These are phyloP conservation scores for Brachyhypopomus occidentalis DNA, from an alignment of 2,113 vertebrate genomes.

Conservation along the genomic window DNA sequence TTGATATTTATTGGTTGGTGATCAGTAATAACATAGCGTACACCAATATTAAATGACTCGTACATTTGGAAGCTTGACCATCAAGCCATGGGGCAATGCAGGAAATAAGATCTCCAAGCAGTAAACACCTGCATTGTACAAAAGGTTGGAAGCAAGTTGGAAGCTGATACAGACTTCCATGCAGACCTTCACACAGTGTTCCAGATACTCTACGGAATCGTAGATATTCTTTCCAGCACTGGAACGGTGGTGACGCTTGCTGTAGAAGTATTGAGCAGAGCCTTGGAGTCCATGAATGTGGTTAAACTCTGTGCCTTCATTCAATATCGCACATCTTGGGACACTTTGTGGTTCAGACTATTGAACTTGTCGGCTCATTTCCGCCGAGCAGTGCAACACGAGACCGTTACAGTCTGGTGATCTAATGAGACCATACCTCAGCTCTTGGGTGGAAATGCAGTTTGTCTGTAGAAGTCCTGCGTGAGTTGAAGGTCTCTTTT, in stretches of 20 bases:
- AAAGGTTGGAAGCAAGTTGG: background rate
- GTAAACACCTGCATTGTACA: background rate
- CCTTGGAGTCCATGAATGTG: constrained; percentile 39
- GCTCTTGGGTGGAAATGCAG: background rate
- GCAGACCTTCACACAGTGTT: constrained; percentile 12
- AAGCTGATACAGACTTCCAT: constrained; percentile 5
- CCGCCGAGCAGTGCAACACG: background rate
- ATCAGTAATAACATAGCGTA: background rate
- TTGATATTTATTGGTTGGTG: too few species aligned
- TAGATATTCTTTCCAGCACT: constrained; percentile 16
- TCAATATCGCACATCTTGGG: background rate
- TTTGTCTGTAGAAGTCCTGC: background rate
- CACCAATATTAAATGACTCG: background rate
- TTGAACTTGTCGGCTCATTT: constrained; percentile 1
- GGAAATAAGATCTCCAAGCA: background rate
- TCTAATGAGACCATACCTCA: background rate
- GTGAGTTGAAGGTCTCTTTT: background rate
- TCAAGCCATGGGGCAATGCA: background rate
- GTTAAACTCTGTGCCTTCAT: background rate
- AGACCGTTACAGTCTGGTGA: background rate
- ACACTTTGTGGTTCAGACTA: constrained; percentile 15
- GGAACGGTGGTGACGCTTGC: constrained; percentile 20
- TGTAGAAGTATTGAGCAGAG: constrained; percentile 38
- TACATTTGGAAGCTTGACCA: background rate
- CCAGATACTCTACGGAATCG: constrained; percentile 39